phyloP scores from a whole-genome alignment of 2,888 invertebrate species.

The Octodonta nipae region DNA sequence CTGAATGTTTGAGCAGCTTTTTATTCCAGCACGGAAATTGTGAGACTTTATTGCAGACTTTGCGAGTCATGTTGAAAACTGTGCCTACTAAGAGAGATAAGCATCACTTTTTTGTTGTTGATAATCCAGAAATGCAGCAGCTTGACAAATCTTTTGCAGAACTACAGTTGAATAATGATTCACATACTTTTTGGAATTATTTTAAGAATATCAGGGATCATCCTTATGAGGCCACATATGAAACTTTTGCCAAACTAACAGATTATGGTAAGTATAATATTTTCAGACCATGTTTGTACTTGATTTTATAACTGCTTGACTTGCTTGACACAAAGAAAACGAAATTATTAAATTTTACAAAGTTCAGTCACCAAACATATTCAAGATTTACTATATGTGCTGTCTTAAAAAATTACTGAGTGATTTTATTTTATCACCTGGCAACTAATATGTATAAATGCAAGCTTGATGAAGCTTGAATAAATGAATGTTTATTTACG shows the following conservation, averaged over 20 bases:
- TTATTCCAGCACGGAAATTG: slow-evolving; percentile 82
- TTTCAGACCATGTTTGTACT: too few species aligned
- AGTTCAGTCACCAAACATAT: too few species aligned
- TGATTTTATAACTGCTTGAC: too few species aligned
- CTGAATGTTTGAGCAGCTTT: slow-evolving; percentile 63
- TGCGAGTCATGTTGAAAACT: slow-evolving; percentile 50
- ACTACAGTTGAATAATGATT: slow-evolving; percentile 50
- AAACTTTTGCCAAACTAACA: slow-evolving; percentile 75
- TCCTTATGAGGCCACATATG: slow-evolving; percentile 72
- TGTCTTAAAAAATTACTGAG: too few species aligned
- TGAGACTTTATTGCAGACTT: slow-evolving; percentile 53
- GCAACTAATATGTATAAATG: too few species aligned
- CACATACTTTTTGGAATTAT: slow-evolving; percentile 52
- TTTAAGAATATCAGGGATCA: slow-evolving; percentile 47
- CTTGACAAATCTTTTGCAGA: slow-evolving; percentile 78
- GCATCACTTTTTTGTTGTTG: slow-evolving; percentile 57
- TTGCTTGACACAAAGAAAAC: too few species aligned
- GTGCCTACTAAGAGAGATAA: slow-evolving; percentile 59
- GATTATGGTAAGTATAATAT: slow-evolving; percentile 49
- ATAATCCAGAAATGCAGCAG: slow-evolving; percentile 52
- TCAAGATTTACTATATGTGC: too few species aligned
- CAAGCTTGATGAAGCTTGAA: too few species aligned
- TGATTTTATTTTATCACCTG: too few species aligned
- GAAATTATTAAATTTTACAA: too few species aligned
- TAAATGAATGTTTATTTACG: too few species aligned